Evolutionary conservation across 2,113 vertebrate species (phyloP).

Genomic region (Calyptommatus sinebrachiatus): DNA sequence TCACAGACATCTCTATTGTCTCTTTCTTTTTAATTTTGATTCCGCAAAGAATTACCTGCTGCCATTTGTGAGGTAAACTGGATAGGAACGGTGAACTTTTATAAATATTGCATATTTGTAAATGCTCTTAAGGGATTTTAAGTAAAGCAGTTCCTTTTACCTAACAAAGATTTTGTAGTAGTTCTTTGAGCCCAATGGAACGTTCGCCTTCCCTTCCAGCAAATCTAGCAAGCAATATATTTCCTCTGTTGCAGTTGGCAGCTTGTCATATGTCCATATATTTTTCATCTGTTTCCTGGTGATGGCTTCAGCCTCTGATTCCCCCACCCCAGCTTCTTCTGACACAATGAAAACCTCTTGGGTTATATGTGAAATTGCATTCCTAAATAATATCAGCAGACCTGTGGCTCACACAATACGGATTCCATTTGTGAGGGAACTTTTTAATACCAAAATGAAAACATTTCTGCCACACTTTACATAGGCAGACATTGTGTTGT

Average conservation of each 20-base stretch:
- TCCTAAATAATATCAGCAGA: conserved; percentile 57
- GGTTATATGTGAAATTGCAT: conserved; percentile 46
- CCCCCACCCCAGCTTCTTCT: conserved; percentile 29
- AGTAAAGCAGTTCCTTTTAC: neutral
- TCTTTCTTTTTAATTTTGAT: too few relatives aligned
- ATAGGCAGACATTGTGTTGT: conserved; percentile 57
- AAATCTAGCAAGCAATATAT: conserved; percentile 17
- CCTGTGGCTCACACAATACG: conserved; percentile 56
- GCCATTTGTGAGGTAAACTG: too few relatives aligned
- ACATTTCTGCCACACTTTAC: conserved; percentile 59
- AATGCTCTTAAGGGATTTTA: neutral
- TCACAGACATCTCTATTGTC: too few relatives aligned
- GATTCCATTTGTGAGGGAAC: conserved; percentile 56
- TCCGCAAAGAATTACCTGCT: too few relatives aligned
- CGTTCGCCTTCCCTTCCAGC: conserved; percentile 4
- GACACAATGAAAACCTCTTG: conserved; percentile 51
- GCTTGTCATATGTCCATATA: conserved; percentile 20
- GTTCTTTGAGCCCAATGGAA: conserved; percentile 1
- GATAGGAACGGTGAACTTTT: neutral
- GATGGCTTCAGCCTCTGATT: conserved; percentile 49
- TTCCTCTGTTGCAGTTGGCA: conserved; percentile 8
- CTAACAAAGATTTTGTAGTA: conserved; percentile 12
- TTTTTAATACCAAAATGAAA: conserved; percentile 69
- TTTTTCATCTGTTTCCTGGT: conserved; percentile 52
- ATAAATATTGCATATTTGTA: neutral